phyloP scores from a whole-genome alignment of 2,797 vertebrate genomes.

The Alauda arvensis region DNA sequence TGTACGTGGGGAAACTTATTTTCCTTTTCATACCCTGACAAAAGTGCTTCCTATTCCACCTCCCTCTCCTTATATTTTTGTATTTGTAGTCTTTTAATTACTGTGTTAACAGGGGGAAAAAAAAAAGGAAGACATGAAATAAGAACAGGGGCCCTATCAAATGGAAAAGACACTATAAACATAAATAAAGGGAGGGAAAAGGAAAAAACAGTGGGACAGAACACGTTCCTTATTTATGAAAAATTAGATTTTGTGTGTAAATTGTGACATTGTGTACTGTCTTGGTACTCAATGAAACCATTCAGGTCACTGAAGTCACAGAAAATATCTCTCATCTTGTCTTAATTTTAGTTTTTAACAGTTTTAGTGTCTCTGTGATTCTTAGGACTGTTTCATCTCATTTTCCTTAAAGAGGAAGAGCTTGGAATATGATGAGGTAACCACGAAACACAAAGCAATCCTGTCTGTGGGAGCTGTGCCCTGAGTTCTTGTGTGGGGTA shows the following conservation, averaged over 20 bases:
- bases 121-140: not conserved
- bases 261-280: not conserved
- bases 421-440: not conserved
- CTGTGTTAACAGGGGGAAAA: not conserved
- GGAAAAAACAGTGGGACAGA: not conserved
- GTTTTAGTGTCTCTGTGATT: not conserved
- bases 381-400: not conserved
- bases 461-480: not conserved
- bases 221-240: not conserved
- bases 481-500: rapidly evolving
- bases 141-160: not conserved
- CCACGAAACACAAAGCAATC: not conserved
- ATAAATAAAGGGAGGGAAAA: not conserved
- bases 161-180: not conserved
- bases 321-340: not conserved
- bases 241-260: not conserved
- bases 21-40: not conserved
- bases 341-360: not conserved
- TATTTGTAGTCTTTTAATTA: not conserved
- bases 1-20: not conserved
- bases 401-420: not conserved
- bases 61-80: not conserved
- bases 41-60: not conserved
- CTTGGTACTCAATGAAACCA: not conserved
- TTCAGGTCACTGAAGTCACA: not conserved